These are phyloP conservation scores for Melanotaenia trifasciata DNA, from an alignment of 2,797 vertebrate species.

Conservation along the genomic window DNA sequence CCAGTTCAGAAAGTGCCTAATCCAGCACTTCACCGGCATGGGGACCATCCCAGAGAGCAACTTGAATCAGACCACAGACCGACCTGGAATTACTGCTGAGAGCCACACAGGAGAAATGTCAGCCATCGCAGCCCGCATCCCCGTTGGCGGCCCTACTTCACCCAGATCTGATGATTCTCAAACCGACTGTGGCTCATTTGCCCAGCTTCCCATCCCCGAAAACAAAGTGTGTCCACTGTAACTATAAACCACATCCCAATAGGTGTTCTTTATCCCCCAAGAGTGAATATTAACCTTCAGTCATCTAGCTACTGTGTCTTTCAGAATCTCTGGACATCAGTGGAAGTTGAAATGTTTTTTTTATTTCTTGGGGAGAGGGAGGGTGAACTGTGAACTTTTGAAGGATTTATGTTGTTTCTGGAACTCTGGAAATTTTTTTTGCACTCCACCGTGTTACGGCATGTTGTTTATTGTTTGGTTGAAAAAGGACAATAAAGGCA, in stretches of 20 bases:
- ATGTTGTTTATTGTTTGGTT: slow-evolving; percentile 20
- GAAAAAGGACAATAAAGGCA: slow-evolving; percentile 3
- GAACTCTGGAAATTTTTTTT: neutral
- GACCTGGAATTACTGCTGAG: slow-evolving; percentile 71
- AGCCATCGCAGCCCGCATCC: slow-evolving; percentile 75
- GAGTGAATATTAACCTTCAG: slow-evolving; percentile 24
- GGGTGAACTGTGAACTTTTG: neutral
- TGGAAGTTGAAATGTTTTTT: neutral
- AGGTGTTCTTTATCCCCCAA: slow-evolving; percentile 17
- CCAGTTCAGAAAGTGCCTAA: slow-evolving; percentile 90
- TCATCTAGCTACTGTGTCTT: slow-evolving; percentile 17
- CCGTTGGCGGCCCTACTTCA: slow-evolving; percentile 48
- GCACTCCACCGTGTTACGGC: slow-evolving; percentile 8
- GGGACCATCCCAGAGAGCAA: slow-evolving; percentile 70
- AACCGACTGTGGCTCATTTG: slow-evolving; percentile 73
- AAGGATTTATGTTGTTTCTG: slow-evolving; percentile 10
- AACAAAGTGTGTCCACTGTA: slow-evolving; percentile 86
- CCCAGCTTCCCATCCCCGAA: slow-evolving; percentile 81
- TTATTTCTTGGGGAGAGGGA: neutral
- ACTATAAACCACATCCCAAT: slow-evolving; percentile 5
- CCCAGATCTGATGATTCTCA: slow-evolving; percentile 72
- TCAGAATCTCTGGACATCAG: slow-evolving; percentile 11
- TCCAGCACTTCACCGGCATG: slow-evolving; percentile 84
- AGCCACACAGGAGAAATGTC: slow-evolving; percentile 85
- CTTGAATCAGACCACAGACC: slow-evolving; percentile 78